Evolutionary conservation across 1,140 invertebrate genomes (phyloP), one percentile per base, ranked within the genome.

Genomic region (Mylabris phalerata): DNA sequence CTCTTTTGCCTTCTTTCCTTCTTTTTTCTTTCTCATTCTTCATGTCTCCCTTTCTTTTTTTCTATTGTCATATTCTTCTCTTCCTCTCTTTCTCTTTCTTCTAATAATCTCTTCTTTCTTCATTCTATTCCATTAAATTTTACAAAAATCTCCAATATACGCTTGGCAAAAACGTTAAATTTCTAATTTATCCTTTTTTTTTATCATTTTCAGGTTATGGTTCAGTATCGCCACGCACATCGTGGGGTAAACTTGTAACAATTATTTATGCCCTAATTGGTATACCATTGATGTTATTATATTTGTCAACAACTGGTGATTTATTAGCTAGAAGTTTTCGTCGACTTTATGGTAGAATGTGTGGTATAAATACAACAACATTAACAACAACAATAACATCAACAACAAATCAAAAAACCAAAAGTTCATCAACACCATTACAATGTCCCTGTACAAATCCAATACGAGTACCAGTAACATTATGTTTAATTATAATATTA

Each of bases 201-300:
- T 19, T 19, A 19, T 19, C 19, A 19, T 19, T 19, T 42, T 4
- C 82, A 96, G 93, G 94, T 54, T 95, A 95, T 70, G 93, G 95
- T 32, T 92, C 91, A 70, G 89, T 95, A 46, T 87, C 92, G 6
- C 94, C 94, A 1, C 85, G 88, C 67, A 98, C 95, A 0, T 79
- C 90, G 39, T 89, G 87, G 84, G 93, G 94, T 57, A 89, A 85
- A 64, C 70, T 93, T 55, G 89, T 93, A 13, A 95, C 95, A 3
- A 86, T 95, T 52, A 75, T 92, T 13, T 96, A 95, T 75, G 92
- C 92, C 1, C 79, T 90, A 3, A 79, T 94, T 41, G 93, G 93
- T 19, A 95, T 96, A 60, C 94, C 93, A 3, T 76, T 96, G 47
- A 92, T 95, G 79, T 78, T 96, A 65, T 82, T 96, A 13, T 92